Evolutionary conservation across 2,888 invertebrate species (phyloP).

Genomic region (Hetaerina titia): DNA sequence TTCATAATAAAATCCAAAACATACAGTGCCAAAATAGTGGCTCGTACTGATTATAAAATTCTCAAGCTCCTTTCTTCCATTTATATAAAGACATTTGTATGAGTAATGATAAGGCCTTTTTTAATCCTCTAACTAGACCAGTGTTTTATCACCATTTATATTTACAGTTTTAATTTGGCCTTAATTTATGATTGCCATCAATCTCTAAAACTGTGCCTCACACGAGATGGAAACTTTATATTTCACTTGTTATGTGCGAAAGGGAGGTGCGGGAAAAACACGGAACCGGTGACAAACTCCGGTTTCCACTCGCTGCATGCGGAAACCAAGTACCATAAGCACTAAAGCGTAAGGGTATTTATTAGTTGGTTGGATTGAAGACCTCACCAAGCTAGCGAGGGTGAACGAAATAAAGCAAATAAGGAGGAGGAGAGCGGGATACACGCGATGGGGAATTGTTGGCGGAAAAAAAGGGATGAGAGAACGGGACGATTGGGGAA

Average conservation of each 20-base stretch:
- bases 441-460: background rate
- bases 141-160: no score
- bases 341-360: background rate
- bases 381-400: background rate
- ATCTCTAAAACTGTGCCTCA: background rate
- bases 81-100: no score
- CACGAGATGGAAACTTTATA: background rate
- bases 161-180: no score
- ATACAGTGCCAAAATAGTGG: no score
- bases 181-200: background rate
- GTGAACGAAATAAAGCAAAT: constrained; percentile 2
- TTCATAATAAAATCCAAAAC: no score
- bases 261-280: background rate
- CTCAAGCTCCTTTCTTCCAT: no score
- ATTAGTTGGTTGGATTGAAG: background rate
- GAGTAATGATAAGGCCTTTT: no score
- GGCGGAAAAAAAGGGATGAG: background rate
- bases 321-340: background rate
- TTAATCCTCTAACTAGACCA: no score
- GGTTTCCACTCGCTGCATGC: background rate
- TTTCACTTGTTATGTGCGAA: background rate
- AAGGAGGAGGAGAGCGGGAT: background rate
- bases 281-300: background rate
- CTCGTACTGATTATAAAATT: no score
- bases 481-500: background rate